These are phyloP conservation scores for Rhopalosiphum maidis DNA, from an alignment of 1,140 invertebrate species.

Conservation along the genomic window DNA sequence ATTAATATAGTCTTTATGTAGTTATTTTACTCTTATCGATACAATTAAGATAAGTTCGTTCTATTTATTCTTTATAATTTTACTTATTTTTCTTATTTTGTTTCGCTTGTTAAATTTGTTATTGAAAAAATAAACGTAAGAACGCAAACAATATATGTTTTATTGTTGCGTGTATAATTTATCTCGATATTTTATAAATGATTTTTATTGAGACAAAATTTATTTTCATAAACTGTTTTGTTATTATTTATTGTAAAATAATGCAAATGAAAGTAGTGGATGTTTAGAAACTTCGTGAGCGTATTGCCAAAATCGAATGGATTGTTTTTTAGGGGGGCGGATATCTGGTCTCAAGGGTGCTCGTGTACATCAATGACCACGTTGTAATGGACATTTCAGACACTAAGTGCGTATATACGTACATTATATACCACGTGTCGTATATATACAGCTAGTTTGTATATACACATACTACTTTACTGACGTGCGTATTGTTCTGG, in stretches of 20 bases:
- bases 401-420: background rate
- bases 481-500: conserved; percentile 40
- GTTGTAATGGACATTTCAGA: conserved; percentile 11
- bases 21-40: background rate
- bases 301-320: background rate
- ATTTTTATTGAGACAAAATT: background rate
- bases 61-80: background rate
- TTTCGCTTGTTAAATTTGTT: background rate
- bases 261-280: background rate
- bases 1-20: background rate
- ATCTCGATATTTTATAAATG: too few species aligned
- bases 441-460: background rate
- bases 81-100: background rate
- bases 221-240: background rate
- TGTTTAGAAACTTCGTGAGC: background rate
- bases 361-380: background rate
- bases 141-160: background rate
- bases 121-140: background rate
- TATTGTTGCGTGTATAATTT: too few species aligned
- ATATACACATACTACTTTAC: background rate
- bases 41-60: background rate
- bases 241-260: conserved; percentile 1
- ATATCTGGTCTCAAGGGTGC: background rate
- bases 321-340: background rate
- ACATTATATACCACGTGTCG: background rate